Evolutionary conservation across 2,797 vertebrate species (phyloP), one percentile per base, ranked within the genome.

Genomic region (Sebastiscus albofasciatus): DNA sequence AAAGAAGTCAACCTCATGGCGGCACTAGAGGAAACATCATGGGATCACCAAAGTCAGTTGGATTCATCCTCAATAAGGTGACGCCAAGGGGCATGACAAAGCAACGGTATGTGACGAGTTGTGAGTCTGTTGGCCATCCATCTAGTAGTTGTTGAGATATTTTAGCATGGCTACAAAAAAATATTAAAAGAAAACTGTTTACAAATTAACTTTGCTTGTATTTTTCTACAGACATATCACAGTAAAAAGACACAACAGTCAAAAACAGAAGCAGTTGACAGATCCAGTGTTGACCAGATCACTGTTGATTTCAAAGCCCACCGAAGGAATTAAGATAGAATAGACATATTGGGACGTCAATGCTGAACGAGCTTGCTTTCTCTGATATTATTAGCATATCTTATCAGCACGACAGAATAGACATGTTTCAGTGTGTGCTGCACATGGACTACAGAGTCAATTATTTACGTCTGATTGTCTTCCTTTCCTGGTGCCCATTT

Each of bases 401-500:
- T 36, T 46, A 26, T 76, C 29, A 62, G 31, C 16, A 56, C 69
- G 66, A 66, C 14, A 24, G 11, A 60, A 56, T 60, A 65, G 34
- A 12, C 55, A 33, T 39, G 58, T 85, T 74, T 72, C 42, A 31
- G 29, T 2, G n/a, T 67, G 8, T 82, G 64, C 81, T 89, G 39
- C 62, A 80, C 58, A 84, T 77, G 68, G 82, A 86, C 60, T 34
- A 20, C 75, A 59, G 11, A 67, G 36, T 3, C 58, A 75, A 62
- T 80, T 12, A 72, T 72, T 75, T 62, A 54, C 2, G 62, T 77
- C 70, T 66, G 66, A 75, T 75, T 20, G 36, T 64, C 64, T 60
- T 74, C 72, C 39, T 67, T 67, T 77, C 52, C 64, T 55, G 22
- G 67, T 68, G 59, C 72, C 64, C 56, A 22, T 78, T 89, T 78